Evolutionary conservation across 2,113 vertebrate species (phyloP).

Genomic region (Thunnus maccoyii): DNA sequence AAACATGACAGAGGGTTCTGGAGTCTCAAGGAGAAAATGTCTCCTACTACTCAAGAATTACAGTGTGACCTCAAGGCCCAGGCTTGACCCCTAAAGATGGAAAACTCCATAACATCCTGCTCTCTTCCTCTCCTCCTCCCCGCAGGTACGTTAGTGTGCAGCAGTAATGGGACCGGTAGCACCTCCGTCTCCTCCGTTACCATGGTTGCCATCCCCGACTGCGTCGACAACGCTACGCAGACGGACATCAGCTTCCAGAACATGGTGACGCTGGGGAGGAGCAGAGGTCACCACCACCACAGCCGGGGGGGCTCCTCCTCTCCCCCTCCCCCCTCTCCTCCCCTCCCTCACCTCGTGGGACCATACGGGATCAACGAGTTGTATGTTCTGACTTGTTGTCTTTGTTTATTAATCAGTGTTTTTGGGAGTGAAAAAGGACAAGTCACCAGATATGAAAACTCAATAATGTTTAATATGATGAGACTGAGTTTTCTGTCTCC

Average conservation of each 20-base stretch:
- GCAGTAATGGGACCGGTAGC: slow-evolving; percentile 30
- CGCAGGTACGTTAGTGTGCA: slow-evolving; percentile 50
- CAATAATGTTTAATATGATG: not conserved
- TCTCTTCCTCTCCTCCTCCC: not conserved
- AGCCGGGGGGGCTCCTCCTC: slow-evolving; percentile 28
- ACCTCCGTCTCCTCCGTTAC: slow-evolving; percentile 49
- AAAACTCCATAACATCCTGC: no score
- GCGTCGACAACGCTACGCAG: slow-evolving; percentile 89
- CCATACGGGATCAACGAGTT: slow-evolving; percentile 74
- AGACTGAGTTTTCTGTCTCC: not conserved
- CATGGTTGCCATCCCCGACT: slow-evolving; percentile 74
- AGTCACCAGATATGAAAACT: no score
- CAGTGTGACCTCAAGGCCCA: no score
- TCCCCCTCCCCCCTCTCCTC: slow-evolving; percentile 68
- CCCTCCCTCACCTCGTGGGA: slow-evolving; percentile 81
- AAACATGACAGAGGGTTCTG: no score
- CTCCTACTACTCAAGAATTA: no score
- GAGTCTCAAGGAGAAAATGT: no score
- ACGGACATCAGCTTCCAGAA: slow-evolving; percentile 92
- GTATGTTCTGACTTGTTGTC: slow-evolving; percentile 34
- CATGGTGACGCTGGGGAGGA: slow-evolving; percentile 83
- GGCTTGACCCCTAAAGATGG: no score
- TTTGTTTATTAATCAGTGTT: not conserved
- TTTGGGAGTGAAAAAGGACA: no score
- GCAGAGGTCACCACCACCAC: slow-evolving; percentile 35